phyloP scores from a whole-genome alignment of 2,113 vertebrate species.

The Cheirogaleus medius region DNA sequence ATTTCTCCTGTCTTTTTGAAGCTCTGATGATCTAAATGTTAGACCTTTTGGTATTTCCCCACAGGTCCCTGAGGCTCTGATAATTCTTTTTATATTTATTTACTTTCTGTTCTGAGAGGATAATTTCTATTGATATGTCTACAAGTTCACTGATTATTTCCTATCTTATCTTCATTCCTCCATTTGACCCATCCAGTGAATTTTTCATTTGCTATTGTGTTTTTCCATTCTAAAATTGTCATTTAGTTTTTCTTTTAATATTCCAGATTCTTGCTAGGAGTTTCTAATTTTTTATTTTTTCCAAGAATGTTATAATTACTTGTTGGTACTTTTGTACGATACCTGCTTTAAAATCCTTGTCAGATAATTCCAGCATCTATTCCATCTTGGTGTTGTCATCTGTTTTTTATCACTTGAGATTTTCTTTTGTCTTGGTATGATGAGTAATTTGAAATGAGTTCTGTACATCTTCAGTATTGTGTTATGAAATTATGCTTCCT shows the following conservation, averaged over 20 bases:
- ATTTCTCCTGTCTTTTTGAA: too few species aligned
- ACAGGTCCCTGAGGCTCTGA: too few species aligned
- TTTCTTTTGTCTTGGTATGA: background rate
- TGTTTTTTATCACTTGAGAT: background rate
- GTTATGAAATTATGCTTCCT: background rate
- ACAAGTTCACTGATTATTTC: background rate
- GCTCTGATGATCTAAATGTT: too few species aligned
- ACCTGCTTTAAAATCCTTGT: background rate
- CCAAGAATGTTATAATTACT: background rate
- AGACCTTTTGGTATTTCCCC: too few species aligned
- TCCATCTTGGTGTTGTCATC: background rate
- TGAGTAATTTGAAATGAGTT: background rate
- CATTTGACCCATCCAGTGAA: background rate
- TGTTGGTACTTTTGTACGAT: background rate
- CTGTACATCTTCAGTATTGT: background rate
- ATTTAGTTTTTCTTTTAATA: background rate
- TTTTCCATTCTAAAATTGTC: background rate
- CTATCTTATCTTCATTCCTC: background rate
- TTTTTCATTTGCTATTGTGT: background rate
- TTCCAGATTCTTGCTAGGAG: background rate
- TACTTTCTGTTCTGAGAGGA: background rate
- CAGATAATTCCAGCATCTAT: background rate
- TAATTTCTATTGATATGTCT: background rate
- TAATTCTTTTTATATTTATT: too few species aligned
- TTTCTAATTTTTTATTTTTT: conserved; percentile 1